Conservation (phyloP, 2,797 vertebrate genomes). For the Leptatherina wallacei region DNA sequence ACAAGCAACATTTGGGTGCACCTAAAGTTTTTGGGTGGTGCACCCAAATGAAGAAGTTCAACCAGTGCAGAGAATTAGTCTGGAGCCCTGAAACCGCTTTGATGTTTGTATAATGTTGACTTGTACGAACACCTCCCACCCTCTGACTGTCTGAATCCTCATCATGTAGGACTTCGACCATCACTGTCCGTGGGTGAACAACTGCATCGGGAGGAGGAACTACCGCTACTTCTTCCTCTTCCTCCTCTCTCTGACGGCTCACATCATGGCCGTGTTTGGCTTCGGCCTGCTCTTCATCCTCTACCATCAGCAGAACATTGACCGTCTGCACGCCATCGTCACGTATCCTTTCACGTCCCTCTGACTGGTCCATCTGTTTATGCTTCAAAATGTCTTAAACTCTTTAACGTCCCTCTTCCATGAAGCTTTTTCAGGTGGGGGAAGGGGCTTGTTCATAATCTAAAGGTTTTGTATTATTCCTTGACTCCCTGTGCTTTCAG, state of each 20-base stretch:
- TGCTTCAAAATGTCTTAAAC: too few relatives aligned
- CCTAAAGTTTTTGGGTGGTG: too few relatives aligned
- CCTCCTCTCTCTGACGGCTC: constrained; percentile 93
- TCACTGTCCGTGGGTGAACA: constrained; percentile 99
- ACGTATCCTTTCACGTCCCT: constrained; percentile 92
- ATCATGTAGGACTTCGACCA: constrained; percentile 95
- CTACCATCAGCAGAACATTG: constrained; percentile 91
- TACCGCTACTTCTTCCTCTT: constrained; percentile 99
- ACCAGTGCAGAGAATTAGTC: too few relatives aligned
- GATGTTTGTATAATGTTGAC: background rate
- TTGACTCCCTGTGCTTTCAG: constrained; percentile 78
- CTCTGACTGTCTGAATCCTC: constrained; percentile 5
- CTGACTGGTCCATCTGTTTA: too few relatives aligned
- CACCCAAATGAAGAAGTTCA: too few relatives aligned
- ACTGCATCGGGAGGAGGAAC: constrained; percentile 96
- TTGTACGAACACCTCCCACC: background rate
- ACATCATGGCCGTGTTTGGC: constrained; percentile 96
- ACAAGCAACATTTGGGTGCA: too few relatives aligned
- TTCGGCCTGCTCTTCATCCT: constrained; percentile 95
- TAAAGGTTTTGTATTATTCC: constrained; percentile 12
- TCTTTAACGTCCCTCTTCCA: too few relatives aligned
- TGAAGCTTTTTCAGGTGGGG: too few relatives aligned
- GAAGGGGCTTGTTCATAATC: background rate
- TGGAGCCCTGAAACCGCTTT: too few relatives aligned
- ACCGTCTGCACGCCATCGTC: constrained; percentile 90